Conservation (phyloP, 2,888 invertebrate species). For the Athrips mouffetella region DNA sequence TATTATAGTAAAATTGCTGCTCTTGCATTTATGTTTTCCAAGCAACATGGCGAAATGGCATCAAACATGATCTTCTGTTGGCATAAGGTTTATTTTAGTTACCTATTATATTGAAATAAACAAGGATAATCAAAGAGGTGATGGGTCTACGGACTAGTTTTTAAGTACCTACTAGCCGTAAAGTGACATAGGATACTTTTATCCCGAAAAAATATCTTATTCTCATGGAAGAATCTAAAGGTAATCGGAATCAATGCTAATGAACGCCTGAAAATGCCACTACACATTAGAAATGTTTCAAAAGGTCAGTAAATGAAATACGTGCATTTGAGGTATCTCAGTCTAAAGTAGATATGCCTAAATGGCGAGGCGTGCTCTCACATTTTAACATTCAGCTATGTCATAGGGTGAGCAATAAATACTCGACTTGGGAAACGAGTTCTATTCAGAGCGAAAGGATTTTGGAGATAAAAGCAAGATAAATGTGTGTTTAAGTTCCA, state of each 20-base stretch:
- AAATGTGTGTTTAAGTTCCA: slow-evolving; percentile 4
- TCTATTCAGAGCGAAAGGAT: slow-evolving; percentile 12
- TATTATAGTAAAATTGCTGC: slow-evolving; percentile 14
- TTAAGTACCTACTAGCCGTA: too few species aligned
- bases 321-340: background rate
- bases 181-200: too few species aligned
- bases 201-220: too few species aligned
- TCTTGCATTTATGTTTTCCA: background rate
- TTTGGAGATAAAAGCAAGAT: slow-evolving; percentile 13
- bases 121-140: too few species aligned
- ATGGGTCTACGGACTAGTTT: too few species aligned
- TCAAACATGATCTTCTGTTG: background rate
- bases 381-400: background rate
- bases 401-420: slow-evolving; percentile 7
- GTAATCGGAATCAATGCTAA: too few species aligned
- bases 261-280: too few species aligned
- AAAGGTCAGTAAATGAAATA: background rate
- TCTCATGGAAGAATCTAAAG: too few species aligned
- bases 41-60: background rate
- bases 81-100: too few species aligned
- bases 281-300: too few species aligned
- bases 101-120: too few species aligned
- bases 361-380: slow-evolving; percentile 1
- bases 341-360: background rate
- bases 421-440: slow-evolving; percentile 5